Percentiles rank a stretch among this genome's conserved stretches.
Evolutionary conservation across 2,888 invertebrate species (phyloP).

Genomic region (Alitta virens): DNA sequence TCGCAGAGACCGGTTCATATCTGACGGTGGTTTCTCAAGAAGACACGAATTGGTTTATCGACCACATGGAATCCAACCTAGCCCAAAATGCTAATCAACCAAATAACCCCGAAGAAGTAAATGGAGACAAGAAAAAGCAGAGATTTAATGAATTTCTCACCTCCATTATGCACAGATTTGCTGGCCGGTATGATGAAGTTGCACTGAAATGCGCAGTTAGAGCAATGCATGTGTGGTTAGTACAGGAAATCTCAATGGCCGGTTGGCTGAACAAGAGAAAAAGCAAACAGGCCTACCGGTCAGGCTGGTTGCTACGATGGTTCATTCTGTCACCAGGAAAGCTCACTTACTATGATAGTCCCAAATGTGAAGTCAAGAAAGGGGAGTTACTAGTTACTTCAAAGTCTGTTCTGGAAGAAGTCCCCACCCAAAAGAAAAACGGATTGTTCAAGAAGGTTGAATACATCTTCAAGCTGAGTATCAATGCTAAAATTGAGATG

Average conservation of each 20-base stretch:
- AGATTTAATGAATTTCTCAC: not conserved
- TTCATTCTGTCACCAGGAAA: conserved; percentile 24
- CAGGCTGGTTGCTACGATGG: conserved; percentile 27
- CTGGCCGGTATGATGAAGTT: not conserved
- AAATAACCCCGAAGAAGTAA: too few relatives aligned
- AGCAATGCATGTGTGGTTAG: conserved; percentile 23
- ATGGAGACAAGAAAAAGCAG: too few relatives aligned
- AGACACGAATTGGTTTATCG: conserved; percentile 22
- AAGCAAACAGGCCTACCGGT: conserved; percentile 29
- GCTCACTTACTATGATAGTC: conserved; percentile 19
- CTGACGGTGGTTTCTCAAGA: conserved; percentile 22
- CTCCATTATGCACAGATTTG: not conserved
- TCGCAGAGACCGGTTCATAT: conserved; percentile 21
- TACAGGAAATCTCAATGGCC: conserved; percentile 17
- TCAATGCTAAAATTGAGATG: conserved; percentile 21
- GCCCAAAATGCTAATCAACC: conserved; percentile 7
- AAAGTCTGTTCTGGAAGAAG: not conserved
- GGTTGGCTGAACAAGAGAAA: conserved; percentile 28
- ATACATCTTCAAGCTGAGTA: conserved; percentile 24
- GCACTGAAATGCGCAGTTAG: conserved; percentile 12
- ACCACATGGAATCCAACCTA: conserved; percentile 19
- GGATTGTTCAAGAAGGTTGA: not conserved
- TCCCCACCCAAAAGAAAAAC: not conserved
- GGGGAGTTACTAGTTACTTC: conserved; percentile 4
- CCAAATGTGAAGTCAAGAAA: not conserved